Evolutionary conservation across 2,888 invertebrate genomes (phyloP).

Genomic region (Calephelis perditalis): DNA sequence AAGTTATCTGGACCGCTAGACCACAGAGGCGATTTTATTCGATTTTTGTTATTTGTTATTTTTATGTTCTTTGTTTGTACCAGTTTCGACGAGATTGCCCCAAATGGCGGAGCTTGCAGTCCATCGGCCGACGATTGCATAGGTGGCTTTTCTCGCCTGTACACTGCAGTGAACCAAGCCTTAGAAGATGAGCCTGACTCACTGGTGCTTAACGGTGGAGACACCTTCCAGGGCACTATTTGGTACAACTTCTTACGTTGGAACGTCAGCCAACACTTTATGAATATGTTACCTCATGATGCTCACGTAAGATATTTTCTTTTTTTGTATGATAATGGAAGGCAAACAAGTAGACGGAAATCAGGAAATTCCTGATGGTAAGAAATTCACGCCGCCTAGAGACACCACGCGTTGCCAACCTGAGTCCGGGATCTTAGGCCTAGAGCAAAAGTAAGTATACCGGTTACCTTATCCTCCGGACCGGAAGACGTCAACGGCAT

Average conservation of each 20-base stretch:
- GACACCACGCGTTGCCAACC: too few species aligned
- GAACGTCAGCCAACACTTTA: conserved; percentile 85
- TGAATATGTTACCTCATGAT: conserved; percentile 87
- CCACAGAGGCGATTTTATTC: too few species aligned
- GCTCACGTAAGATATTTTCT: conserved; percentile 80
- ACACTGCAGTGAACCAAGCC: conserved; percentile 72
- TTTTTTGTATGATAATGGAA: conserved; percentile 2
- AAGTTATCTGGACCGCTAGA: too few species aligned
- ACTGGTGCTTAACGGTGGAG: conserved; percentile 82
- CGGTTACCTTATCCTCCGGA: too few species aligned
- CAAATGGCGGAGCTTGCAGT: conserved; percentile 75
- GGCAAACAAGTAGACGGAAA: too few species aligned
- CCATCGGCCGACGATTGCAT: conserved; percentile 72
- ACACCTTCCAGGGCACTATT: conserved; percentile 82
- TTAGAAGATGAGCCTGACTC: conserved; percentile 79
- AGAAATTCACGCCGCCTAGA: too few species aligned
- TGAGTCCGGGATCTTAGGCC: too few species aligned
- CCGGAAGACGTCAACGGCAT: too few species aligned
- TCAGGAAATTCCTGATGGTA: too few species aligned
- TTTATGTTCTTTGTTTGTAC: conserved; percentile 4
- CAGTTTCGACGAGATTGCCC: conserved; percentile 80
- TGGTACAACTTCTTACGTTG: conserved; percentile 88
- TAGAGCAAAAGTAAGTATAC: too few species aligned
- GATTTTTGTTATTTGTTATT: neutral
- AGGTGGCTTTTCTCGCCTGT: conserved; percentile 84